These are phyloP conservation scores for Takifugu ocellatus DNA, from an alignment of 2,797 vertebrate genomes.

Conservation along the genomic window DNA sequence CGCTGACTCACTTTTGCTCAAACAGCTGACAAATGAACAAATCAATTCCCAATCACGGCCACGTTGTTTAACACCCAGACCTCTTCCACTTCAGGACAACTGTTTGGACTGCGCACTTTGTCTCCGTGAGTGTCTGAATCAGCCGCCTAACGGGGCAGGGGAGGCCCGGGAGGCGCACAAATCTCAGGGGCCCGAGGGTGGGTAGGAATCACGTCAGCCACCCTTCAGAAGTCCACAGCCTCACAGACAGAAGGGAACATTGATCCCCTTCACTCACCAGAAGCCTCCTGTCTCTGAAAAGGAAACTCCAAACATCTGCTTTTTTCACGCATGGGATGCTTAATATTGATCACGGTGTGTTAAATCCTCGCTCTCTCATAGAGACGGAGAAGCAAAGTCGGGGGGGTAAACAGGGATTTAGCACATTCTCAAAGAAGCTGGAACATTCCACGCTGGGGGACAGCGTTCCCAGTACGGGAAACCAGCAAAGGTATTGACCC, in stretches of 20 bases:
- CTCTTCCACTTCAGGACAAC: constrained; percentile 70
- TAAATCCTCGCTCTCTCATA: constrained; percentile 80
- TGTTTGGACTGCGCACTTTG: constrained; percentile 70
- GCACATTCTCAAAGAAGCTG: constrained; percentile 74
- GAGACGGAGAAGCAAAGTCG: constrained; percentile 61
- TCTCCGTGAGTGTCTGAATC: constrained; percentile 67
- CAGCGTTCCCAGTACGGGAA: constrained; percentile 58
- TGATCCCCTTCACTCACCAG: constrained; percentile 87
- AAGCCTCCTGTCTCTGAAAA: constrained; percentile 79
- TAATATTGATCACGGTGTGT: constrained; percentile 92
- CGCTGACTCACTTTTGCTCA: constrained; percentile 75
- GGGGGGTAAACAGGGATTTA: constrained; percentile 53
- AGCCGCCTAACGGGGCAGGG: constrained; percentile 68
- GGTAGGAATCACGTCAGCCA: constrained; percentile 66
- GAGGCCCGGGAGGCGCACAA: constrained; percentile 57
- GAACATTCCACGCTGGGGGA: constrained; percentile 66
- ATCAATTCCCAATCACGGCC: constrained; percentile 80
- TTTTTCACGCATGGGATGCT: constrained; percentile 94
- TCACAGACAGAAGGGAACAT: constrained; percentile 77
- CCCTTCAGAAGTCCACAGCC: constrained; percentile 68
- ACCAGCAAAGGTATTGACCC: constrained; percentile 63
- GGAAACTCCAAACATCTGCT: constrained; percentile 97
- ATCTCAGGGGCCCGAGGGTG: constrained; percentile 54
- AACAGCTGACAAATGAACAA: constrained; percentile 78
- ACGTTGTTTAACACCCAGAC: constrained; percentile 78